These are phyloP conservation scores for Catostomus latipinnis DNA, from an alignment of 2,797 vertebrate genomes.

Conservation along the genomic window DNA sequence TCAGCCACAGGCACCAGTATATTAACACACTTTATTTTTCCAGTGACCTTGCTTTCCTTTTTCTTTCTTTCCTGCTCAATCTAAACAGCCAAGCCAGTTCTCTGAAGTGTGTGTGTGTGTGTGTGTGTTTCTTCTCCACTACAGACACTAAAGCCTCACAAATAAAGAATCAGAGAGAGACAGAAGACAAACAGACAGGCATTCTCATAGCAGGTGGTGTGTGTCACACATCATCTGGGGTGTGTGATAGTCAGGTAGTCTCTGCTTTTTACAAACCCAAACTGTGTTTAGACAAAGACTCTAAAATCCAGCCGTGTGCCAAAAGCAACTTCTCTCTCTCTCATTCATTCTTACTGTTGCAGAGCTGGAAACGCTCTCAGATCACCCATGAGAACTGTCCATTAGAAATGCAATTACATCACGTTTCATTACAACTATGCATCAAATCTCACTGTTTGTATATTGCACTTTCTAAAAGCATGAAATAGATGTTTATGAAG, in stretches of 20 bases:
- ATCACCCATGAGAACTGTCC: constrained; percentile 71
- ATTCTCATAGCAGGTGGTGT: constrained; percentile 82
- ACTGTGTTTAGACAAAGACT: constrained; percentile 82
- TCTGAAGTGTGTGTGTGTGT: constrained; percentile 50
- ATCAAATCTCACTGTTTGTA: constrained; percentile 63
- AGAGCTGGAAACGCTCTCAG: constrained; percentile 72
- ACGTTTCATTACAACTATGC: constrained; percentile 66
- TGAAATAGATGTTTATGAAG: constrained; percentile 64
- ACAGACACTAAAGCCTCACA: background rate
- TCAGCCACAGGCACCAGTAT: constrained; percentile 70
- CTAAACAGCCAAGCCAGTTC: constrained; percentile 71
- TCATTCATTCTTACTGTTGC: constrained; percentile 70
- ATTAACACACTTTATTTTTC: constrained; percentile 70
- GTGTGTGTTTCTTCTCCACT: constrained; percentile 33
- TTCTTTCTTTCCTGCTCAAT: constrained; percentile 57
- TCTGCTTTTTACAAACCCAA: constrained; percentile 79
- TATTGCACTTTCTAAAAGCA: constrained; percentile 69
- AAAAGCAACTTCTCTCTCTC: constrained; percentile 69
- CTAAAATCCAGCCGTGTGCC: constrained; percentile 74
- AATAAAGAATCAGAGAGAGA: constrained; percentile 2
- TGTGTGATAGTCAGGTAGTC: constrained; percentile 80
- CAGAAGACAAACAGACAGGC: constrained; percentile 53
- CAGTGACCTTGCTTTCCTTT: constrained; percentile 64
- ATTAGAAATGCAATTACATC: constrained; percentile 73
- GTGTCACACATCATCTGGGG: constrained; percentile 79